phyloP scores from a whole-genome alignment of 2,797 vertebrate species.

The Percopsis omiscomaycus region DNA sequence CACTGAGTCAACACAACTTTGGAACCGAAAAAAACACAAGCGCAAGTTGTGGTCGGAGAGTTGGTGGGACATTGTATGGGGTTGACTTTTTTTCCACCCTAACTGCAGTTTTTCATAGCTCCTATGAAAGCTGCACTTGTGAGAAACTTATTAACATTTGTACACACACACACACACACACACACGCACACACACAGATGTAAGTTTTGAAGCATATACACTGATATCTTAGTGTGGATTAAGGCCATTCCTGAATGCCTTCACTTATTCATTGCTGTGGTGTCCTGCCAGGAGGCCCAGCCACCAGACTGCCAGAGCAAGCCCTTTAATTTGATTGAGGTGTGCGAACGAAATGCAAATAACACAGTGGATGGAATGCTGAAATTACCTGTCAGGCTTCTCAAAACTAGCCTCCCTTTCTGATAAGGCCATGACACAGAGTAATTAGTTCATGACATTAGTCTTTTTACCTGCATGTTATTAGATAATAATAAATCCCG shows the following conservation, averaged over 20 bases:
- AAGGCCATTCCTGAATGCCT: conserved; percentile 71
- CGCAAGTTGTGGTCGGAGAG: conserved; percentile 62
- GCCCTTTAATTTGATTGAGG: conserved; percentile 45
- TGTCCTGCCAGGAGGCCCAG: conserved; percentile 36
- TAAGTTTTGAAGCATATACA: conserved; percentile 47
- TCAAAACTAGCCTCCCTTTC: conserved; percentile 68
- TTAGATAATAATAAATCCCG: conserved; percentile 37
- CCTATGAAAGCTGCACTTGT: conserved; percentile 78
- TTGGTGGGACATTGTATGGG: conserved; percentile 61
- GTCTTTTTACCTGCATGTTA: conserved; percentile 36
- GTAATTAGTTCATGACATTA: conserved; percentile 66
- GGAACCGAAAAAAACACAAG: conserved; percentile 63
- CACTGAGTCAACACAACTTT: conserved; percentile 70
- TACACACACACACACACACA: conserved; percentile 18
- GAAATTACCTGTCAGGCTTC: conserved; percentile 64
- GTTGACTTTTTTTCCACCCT: conserved; percentile 70
- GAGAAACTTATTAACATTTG: conserved; percentile 70
- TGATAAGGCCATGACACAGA: conserved; percentile 71
- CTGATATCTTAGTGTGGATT: conserved; percentile 65
- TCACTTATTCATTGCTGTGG: conserved; percentile 59
- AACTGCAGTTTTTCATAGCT: conserved; percentile 51
- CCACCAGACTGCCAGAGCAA: conserved; percentile 38
- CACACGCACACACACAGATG: conserved; percentile 26
- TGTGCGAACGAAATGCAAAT: conserved; percentile 67
- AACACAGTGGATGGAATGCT: conserved; percentile 58